phyloP scores from a whole-genome alignment of 2,797 vertebrate genomes.

The Nyctibius grandis region DNA sequence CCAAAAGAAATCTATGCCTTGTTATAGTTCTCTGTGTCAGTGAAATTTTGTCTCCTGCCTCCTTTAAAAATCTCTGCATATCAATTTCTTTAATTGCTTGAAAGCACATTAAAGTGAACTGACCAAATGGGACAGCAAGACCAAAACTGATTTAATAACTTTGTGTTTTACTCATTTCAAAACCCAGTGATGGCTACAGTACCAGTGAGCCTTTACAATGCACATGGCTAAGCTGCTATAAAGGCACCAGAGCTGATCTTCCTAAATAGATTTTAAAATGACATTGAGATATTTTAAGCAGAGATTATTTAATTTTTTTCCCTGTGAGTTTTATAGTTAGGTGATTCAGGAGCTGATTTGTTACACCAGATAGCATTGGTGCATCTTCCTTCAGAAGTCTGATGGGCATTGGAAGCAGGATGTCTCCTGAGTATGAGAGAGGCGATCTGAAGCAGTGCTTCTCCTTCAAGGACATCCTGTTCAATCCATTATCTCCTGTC shows the following conservation, averaged over 20 bases:
- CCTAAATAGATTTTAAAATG: slow-evolving; percentile 67
- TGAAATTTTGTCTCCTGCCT: not conserved
- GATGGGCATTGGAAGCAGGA: not conserved
- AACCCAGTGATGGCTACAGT: slow-evolving; percentile 26
- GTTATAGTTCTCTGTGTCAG: not conserved
- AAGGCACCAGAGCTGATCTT: slow-evolving; percentile 64
- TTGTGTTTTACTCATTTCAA: slow-evolving; percentile 42
- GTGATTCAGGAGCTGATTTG: slow-evolving; percentile 63
- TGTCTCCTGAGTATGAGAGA: slow-evolving; percentile 48
- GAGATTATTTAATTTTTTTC: slow-evolving; percentile 61
- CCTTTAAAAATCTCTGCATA: slow-evolving; percentile 25
- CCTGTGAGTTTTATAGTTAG: slow-evolving; percentile 54
- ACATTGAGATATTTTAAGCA: slow-evolving; percentile 66
- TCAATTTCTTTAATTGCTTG: slow-evolving; percentile 43
- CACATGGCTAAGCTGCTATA: slow-evolving; percentile 63
- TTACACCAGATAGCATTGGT: slow-evolving; percentile 28
- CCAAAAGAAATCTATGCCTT: not conserved
- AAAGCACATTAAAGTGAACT: not conserved
- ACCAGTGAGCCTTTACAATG: slow-evolving; percentile 39
- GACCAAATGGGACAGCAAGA: slow-evolving; percentile 13
- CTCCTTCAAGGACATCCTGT: slow-evolving; percentile 63
- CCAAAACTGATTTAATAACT: slow-evolving; percentile 68
- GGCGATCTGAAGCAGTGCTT: slow-evolving; percentile 50
- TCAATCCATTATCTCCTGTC: slow-evolving; percentile 62
- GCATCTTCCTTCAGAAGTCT: slow-evolving; percentile 46